phyloP scores from a whole-genome alignment of 2,113 vertebrate species.

The Microtus richardsoni region DNA sequence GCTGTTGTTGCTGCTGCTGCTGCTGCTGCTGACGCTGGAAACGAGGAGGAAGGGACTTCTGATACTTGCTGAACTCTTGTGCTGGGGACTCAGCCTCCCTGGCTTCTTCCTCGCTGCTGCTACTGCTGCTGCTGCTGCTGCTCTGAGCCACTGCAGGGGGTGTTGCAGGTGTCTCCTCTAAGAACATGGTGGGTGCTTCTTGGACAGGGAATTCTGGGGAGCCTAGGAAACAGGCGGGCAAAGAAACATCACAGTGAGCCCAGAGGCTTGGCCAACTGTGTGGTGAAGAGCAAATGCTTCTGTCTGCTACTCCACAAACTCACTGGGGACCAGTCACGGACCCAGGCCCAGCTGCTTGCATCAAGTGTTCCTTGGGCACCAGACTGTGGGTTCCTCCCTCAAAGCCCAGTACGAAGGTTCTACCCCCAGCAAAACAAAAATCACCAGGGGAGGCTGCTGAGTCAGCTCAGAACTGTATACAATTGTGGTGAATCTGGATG shows the following conservation, averaged over 20 bases:
- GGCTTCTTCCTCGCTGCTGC: slow-evolving; percentile 88
- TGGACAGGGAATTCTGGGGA: slow-evolving; percentile 85
- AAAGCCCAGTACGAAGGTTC: neutral
- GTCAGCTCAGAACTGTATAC: neutral
- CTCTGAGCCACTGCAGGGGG: slow-evolving; percentile 79
- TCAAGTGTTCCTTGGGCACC: rapidly evolving
- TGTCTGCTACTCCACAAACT: rapidly evolving
- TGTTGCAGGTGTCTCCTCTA: slow-evolving; percentile 86
- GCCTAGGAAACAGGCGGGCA: slow-evolving; percentile 68
- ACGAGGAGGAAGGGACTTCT: slow-evolving; percentile 94
- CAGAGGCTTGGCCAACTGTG: rapidly evolving
- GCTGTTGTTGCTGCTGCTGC: slow-evolving; percentile 88
- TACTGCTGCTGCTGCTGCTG: slow-evolving; percentile 81
- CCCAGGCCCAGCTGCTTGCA: rapidly evolving
- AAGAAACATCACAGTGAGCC: neutral
- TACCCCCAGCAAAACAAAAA: neutral
- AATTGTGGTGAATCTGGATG: neutral
- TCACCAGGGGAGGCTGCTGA: rapidly evolving
- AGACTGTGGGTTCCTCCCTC: rapidly evolving
- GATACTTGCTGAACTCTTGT: slow-evolving; percentile 92
- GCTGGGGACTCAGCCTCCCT: slow-evolving; percentile 90
- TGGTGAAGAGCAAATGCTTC: rapidly evolving
- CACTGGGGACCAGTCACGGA: rapidly evolving
- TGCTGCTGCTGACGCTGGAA: slow-evolving; percentile 95
- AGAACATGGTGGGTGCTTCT: slow-evolving; percentile 81